Percentiles rank a stretch among this genome's conserved stretches.
phyloP scores from a whole-genome alignment of 2,888 invertebrate genomes.

The Monochamus alternatus region DNA sequence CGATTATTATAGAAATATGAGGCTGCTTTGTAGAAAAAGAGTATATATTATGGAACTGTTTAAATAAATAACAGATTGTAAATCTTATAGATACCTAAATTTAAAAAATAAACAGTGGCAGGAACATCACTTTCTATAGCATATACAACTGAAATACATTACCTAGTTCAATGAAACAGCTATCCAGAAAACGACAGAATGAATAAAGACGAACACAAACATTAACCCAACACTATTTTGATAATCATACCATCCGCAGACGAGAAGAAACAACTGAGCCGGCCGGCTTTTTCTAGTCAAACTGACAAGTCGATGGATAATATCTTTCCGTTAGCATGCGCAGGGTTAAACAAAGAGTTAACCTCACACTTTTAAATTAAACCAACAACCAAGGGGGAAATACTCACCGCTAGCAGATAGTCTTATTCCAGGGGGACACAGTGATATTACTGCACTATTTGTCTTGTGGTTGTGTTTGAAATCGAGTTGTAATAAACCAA shows the following conservation, averaged over 20 bases:
- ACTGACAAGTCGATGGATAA: conserved; percentile 62
- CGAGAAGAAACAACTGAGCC: conserved; percentile 60
- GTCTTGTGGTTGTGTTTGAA: conserved; percentile 47
- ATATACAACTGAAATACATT: not conserved
- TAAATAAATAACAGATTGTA: no score
- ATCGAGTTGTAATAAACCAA: conserved; percentile 48
- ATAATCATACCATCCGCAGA: not conserved
- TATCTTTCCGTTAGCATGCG: conserved; percentile 62
- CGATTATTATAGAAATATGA: no score
- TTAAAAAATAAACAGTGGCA: no score
- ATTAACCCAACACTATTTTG: not conserved
- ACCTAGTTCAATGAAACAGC: conserved; percentile 1
- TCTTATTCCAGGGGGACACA: conserved; percentile 34
- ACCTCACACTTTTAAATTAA: conserved; percentile 61
- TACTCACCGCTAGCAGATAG: conserved; percentile 49
- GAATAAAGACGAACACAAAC: conserved; percentile 1
- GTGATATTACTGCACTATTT: conserved; percentile 43
- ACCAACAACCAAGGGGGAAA: conserved; percentile 22
- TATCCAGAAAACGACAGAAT: not conserved
- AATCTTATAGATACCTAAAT: no score
- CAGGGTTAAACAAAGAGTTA: conserved; percentile 62
- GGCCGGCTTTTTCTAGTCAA: conserved; percentile 65
- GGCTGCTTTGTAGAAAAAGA: no score
- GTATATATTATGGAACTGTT: no score
- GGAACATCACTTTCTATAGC: no score